Evolutionary conservation across 2,113 vertebrate species (phyloP), one percentile per base, ranked within the genome.

Genomic region (Ailuropoda melanoleuca): DNA sequence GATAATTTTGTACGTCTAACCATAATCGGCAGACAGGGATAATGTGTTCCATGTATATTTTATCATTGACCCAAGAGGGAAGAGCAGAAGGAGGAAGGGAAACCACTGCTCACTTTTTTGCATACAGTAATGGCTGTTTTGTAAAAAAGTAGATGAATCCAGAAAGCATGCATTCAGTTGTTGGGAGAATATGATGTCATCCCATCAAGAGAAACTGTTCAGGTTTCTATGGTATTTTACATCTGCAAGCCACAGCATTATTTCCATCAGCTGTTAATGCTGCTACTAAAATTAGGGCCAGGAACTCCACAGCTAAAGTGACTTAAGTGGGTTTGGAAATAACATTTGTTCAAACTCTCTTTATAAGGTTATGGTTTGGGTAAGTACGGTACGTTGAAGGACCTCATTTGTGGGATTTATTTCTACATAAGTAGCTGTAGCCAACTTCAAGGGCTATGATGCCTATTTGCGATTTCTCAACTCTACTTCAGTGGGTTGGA

Each of bases 11-110:
- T 74, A 94, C 60, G 94, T 98, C 83, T 80, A 85, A 37, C 43
- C 13, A 64, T 96, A 97, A 98, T 84, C 96, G 96, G 83, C 60
- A 98, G 92, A 89, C 93, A 97, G 91, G 84, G 89, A 83, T 97
- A 88, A 92, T 66, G 93, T 93, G 74, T 60, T 95, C 74, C 64
- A 37, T 62, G 80, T 94, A 96, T 14, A 95, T 97, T 93, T 96
- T 43, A 34, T 96, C 96, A 97, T 53, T 95, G 95, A 95, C 74
- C 43, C 31, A 72, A 95, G 34, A 97, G 53, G 48, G 56, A 95
- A 81, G 48, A 55, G 56, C 37, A 31, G 90, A 72, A n/a, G 39
- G 29, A 39, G 55, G n/a, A 70, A 9, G 26, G 8, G 4, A n/a
- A 90, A 95, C 12, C 37, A 64, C 50, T 90, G 70, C 55, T 96